These are phyloP conservation scores for Acestrorhynchus altus DNA, from an alignment of 2,797 vertebrate species.

Conservation along the genomic window DNA sequence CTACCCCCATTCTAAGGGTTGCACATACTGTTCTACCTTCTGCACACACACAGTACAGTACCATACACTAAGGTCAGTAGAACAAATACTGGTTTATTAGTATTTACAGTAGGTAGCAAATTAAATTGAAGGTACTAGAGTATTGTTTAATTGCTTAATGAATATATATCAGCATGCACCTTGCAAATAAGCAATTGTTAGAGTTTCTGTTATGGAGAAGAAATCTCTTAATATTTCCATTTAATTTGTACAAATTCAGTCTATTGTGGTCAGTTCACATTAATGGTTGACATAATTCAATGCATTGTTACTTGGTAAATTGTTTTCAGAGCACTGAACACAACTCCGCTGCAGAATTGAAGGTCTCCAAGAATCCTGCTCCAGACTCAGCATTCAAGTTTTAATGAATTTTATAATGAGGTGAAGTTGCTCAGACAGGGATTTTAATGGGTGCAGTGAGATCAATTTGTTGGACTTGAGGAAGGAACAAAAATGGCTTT, in stretches of 20 bases:
- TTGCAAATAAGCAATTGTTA: not conserved
- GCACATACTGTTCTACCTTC: not conserved
- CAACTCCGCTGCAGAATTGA: constrained; percentile 15
- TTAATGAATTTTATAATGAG: constrained; percentile 53
- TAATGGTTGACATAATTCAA: constrained; percentile 19
- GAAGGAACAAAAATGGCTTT: constrained; percentile 8
- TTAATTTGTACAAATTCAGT: constrained; percentile 14
- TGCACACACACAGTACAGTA: not conserved
- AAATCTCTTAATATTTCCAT: constrained; percentile 5
- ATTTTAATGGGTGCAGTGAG: constrained; percentile 44
- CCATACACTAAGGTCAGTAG: not conserved
- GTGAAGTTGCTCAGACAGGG: constrained; percentile 30
- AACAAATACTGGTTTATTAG: not conserved
- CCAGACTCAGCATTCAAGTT: constrained; percentile 13
- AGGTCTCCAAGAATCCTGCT: constrained; percentile 39
- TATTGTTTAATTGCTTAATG: not conserved
- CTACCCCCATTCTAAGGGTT: not conserved
- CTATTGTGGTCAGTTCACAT: constrained; percentile 7
- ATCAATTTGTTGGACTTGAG: constrained; percentile 40
- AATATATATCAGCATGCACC: constrained; percentile 10
- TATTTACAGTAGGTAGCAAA: not conserved
- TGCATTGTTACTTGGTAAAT: constrained; percentile 18
- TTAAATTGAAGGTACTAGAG: not conserved
- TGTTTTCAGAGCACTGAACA: constrained; percentile 13
- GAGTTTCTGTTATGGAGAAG: not conserved